phyloP scores from a whole-genome alignment of 2,888 invertebrate species.

The Conus canariensis region DNA sequence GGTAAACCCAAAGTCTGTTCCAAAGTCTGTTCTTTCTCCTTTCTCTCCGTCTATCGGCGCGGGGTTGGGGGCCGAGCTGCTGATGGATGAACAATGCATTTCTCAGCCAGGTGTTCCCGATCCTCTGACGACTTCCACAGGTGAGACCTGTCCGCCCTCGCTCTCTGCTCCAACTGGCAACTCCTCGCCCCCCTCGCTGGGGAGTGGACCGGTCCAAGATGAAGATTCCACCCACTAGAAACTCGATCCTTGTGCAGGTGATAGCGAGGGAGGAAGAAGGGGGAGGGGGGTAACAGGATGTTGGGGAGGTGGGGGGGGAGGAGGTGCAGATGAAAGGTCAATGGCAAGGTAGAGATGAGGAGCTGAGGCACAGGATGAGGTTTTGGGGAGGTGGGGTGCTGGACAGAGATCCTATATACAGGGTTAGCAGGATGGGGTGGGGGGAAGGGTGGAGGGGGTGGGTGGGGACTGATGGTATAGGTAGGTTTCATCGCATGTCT shows the following conservation, averaged over 20 bases:
- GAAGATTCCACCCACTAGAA: not conserved
- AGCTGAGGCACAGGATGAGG: not conserved
- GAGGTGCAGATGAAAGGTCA: not conserved
- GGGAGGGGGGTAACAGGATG: not conserved
- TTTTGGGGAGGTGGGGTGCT: not conserved
- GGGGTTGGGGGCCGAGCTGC: not conserved
- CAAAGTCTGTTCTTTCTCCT: no score
- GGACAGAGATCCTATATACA: not conserved
- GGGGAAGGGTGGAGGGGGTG: not conserved
- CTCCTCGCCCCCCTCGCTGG: not conserved
- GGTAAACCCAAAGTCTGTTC: not conserved
- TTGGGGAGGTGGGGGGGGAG: no score
- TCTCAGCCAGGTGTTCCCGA: not conserved
- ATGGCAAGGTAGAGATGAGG: not conserved
- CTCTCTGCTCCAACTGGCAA: not conserved
- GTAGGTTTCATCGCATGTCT: not conserved
- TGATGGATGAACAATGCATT: not conserved
- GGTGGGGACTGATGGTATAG: not conserved
- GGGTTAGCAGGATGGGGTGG: not conserved
- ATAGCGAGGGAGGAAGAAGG: not conserved
- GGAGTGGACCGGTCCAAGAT: not conserved
- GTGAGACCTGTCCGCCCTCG: not conserved
- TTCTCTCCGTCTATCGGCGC: no score
- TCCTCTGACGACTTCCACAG: not conserved
- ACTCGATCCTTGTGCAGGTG: constrained; percentile 13